A percentile compares a stretch with the other conserved stretches of the same genome.
Conservation (phyloP, 2,888 invertebrate species). For the Amphipyra tragopoginis region DNA sequence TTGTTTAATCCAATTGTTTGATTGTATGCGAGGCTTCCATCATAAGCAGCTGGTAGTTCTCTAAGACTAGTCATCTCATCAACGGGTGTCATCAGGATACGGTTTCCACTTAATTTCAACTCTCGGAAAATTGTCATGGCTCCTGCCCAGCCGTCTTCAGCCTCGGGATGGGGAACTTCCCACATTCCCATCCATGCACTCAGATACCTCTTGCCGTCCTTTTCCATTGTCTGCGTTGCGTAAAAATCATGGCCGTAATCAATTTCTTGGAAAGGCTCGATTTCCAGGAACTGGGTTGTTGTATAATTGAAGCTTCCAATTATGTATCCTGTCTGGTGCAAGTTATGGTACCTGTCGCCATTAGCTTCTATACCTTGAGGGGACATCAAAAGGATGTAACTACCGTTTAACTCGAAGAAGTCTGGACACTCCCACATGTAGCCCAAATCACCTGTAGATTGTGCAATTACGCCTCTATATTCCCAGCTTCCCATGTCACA, state of each 20-base stretch:
- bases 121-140: conserved; percentile 82
- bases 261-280: conserved; percentile 79
- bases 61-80: conserved; percentile 71
- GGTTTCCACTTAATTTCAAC: conserved; percentile 67
- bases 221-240: conserved; percentile 80
- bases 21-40: conserved; percentile 55
- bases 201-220: conserved; percentile 75
- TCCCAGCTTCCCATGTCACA: conserved; percentile 79
- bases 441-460: conserved; percentile 75
- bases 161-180: conserved; percentile 78
- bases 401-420: conserved; percentile 83
- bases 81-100: conserved; percentile 76
- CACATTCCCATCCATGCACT: conserved; percentile 85
- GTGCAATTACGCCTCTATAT: conserved; percentile 74
- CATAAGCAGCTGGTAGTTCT: conserved; percentile 46
- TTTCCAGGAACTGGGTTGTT: conserved; percentile 72
- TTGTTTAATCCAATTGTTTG: conserved; percentile 54
- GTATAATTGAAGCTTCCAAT: conserved; percentile 82
- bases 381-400: conserved; percentile 81
- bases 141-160: conserved; percentile 82
- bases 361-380: conserved; percentile 79
- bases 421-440: conserved; percentile 89
- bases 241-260: conserved; percentile 86
- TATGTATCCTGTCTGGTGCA: conserved; percentile 79
- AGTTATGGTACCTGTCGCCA: conserved; percentile 81